Conservation (phyloP, 2,113 vertebrate species). For the Motacilla alba region DNA sequence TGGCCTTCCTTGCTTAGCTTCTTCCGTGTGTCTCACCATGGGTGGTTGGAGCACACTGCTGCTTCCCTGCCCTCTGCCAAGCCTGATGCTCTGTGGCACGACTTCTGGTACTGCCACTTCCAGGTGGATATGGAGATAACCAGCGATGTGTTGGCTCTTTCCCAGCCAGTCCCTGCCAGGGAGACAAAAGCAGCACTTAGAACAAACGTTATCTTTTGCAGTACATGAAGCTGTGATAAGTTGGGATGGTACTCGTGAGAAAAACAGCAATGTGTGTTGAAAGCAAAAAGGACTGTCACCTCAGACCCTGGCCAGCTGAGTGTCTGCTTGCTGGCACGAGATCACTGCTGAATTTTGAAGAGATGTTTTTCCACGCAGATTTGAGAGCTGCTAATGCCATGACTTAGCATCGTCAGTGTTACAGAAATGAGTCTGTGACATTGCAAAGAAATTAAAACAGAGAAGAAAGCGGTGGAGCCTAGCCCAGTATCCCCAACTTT, state of each 20-base stretch:
- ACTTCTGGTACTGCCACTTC: background rate
- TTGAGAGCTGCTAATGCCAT: background rate
- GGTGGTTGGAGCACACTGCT: background rate
- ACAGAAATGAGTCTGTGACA: background rate
- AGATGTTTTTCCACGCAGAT: background rate
- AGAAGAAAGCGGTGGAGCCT: background rate
- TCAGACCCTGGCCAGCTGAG: background rate
- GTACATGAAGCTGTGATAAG: background rate
- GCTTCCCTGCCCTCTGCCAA: background rate
- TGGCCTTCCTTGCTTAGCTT: background rate
- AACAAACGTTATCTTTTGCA: background rate
- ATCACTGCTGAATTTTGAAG: background rate
- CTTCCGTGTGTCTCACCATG: background rate
- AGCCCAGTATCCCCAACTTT: background rate
- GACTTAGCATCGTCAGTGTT: background rate
- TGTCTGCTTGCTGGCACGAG: background rate
- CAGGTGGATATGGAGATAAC: background rate
- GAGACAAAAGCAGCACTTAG: background rate
- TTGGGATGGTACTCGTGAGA: background rate
- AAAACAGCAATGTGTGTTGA: background rate
- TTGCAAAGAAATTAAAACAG: background rate
- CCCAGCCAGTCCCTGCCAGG: background rate
- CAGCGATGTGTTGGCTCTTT: background rate
- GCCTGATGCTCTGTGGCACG: background rate
- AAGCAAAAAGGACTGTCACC: background rate